Evolutionary conservation across 2,888 invertebrate species (phyloP), one percentile per base, ranked within the genome.

Genomic region (Urechis unicinctus): DNA sequence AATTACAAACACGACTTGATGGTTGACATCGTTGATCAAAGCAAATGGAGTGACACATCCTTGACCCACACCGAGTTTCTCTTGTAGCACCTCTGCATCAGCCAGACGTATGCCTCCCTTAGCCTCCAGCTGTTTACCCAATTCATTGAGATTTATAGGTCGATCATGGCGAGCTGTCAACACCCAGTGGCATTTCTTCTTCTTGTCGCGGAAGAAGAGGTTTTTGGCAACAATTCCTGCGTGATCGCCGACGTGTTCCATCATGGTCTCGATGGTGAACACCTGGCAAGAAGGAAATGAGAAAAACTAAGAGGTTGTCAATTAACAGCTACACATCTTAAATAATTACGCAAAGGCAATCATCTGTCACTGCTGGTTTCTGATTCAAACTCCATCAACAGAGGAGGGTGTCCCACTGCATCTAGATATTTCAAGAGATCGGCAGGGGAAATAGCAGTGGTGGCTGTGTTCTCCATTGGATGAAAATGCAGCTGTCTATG

Each of bases 31-130:
- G 61, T 78, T 77, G 24, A 73, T 64, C 21, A 78, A 65, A 5
- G 75, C 77, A 61, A 72, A 73, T 21, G 75, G 59, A 2, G 76
- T 72, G 9, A 78, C 77, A 53, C 73, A 68, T 1, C 78, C 78
- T 57, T 77, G 75, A 45, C 57, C 66, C 3, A 78, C 68, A 4
- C 77, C 77, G 6, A 78, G 66, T 36, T 67, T 71, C 28, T 74
- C 70, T 6, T 57, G 52, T 53, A 78, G 60, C 3, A 69, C 54
- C 6, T 61, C 52, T 52, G 74, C 75, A 55, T 74, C 74, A 4
- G 74, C 76, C 56, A 78, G 71, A 50, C 78, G 61, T 9, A 78
- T 62, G 28, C 75, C 75, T 25, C 76, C 74, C n/a, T 58, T 30
- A 3, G 71, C 71, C 4, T 68, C 67, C 4, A 74, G 61, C 52